A percentile compares a stretch with the other conserved stretches of the same genome.
Evolutionary conservation across 1,140 invertebrate species (phyloP).

Genomic region (Chironomus tepperi): DNA sequence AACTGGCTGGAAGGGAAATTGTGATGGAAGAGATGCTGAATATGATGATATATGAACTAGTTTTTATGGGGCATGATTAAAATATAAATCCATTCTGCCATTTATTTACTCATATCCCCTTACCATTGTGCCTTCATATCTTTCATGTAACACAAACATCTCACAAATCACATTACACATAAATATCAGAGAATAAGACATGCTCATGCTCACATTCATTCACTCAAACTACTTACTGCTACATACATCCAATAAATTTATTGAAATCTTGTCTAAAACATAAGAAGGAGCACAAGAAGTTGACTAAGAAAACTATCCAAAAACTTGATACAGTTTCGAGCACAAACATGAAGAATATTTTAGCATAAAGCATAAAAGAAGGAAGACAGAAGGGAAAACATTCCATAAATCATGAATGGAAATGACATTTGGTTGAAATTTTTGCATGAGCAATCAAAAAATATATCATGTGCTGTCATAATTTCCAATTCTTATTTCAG

Average conservation of each 20-base stretch:
- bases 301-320: too few relatives aligned
- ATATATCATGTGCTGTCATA: conserved; percentile 1
- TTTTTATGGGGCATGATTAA: conserved; percentile 5
- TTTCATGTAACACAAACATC: too few relatives aligned
- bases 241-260: too few relatives aligned
- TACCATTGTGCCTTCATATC: neutral
- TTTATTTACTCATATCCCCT: neutral
- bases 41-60: conserved; percentile 22
- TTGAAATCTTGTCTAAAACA: too few relatives aligned
- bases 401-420: conserved; percentile 19
- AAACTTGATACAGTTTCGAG: too few relatives aligned
- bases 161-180: too few relatives aligned
- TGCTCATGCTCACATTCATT: too few relatives aligned
- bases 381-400: neutral
- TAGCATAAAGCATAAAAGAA: too few relatives aligned
- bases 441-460: conserved; percentile 16
- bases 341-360: too few relatives aligned
- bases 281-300: too few relatives aligned
- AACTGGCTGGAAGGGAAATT: neutral
- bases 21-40: neutral
- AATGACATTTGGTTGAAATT: conserved; percentile 17
- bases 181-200: too few relatives aligned
- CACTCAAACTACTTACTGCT: too few relatives aligned
- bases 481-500: neutral
- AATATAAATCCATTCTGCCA: conserved; percentile 1